Conservation (phyloP, 2,888 invertebrate species). For the Linyphia triangularis region DNA sequence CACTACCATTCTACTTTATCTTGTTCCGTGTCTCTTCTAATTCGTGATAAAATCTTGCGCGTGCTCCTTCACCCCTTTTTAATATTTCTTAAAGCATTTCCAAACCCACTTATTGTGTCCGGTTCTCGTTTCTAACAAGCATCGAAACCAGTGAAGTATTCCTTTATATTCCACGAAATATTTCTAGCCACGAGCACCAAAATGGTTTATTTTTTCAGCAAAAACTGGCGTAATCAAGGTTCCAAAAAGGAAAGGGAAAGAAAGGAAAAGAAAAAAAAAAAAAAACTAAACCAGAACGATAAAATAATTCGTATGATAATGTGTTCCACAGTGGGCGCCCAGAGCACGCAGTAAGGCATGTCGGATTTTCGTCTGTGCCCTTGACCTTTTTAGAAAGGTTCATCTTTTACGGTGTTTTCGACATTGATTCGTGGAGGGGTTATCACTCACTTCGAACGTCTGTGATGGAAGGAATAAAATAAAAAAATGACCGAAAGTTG, state of each 20-base stretch:
- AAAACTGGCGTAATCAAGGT: neutral
- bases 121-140: neutral
- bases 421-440: conserved; percentile 10
- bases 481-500: neutral
- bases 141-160: neutral
- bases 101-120: neutral
- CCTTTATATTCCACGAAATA: neutral
- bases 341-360: conserved; percentile 5
- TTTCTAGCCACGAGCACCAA: neutral
- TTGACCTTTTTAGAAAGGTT: conserved; percentile 61
- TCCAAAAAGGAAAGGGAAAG: neutral
- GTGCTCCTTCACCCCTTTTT: neutral
- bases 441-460: neutral
- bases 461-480: neutral
- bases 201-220: conserved; percentile 7
- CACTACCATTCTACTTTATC: neutral
- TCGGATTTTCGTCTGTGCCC: conserved; percentile 6
- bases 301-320: neutral
- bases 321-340: neutral
- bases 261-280: conserved; percentile 7
- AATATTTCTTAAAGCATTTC: neutral
- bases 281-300: neutral
- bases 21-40: too few species aligned
- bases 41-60: neutral
- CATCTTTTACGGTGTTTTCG: conserved; percentile 40